Evolutionary conservation across 2,888 invertebrate genomes (phyloP).

Genomic region (Leptopilina drosophilae): DNA sequence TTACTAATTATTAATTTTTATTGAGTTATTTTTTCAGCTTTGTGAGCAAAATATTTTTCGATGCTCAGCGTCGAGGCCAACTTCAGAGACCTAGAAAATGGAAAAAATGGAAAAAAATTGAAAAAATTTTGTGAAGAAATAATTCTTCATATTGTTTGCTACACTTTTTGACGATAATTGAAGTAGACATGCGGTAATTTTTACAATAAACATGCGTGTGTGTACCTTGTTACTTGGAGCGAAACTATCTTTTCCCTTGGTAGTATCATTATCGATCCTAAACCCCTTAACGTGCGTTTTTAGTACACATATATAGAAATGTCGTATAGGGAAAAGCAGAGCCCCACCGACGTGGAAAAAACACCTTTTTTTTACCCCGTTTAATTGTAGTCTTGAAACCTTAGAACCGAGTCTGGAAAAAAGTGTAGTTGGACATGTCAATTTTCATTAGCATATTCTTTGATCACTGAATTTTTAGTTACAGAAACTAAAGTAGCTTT

Average conservation of each 20-base stretch:
- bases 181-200: not conserved
- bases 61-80: no score
- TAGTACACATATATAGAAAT: not conserved
- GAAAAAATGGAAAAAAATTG: no score
- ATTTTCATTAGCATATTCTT: no score
- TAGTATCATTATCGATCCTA: conserved; percentile 62
- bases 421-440: not conserved
- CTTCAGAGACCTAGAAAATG: no score
- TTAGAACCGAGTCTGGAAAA: conserved; percentile 9
- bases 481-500: no score
- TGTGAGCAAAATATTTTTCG: no score
- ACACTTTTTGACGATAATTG: no score
- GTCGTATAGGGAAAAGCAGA: conserved; percentile 13
- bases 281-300: conserved; percentile 31
- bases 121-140: no score
- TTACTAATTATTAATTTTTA: no score
- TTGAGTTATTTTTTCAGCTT: no score
- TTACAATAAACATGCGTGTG: conserved; percentile 4
- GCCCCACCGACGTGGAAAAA: not conserved
- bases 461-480: no score
- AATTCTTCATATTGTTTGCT: no score
- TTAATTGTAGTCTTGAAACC: conserved; percentile 1
- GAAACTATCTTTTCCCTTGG: conserved; percentile 44
- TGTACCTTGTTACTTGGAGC: conserved; percentile 43
- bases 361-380: not conserved